Evolutionary conservation across 37 sponge, comb jelly and placozoan genomes (phyloP), one percentile per base, ranked within the genome.

Genomic region (Corticium candelabrum): DNA sequence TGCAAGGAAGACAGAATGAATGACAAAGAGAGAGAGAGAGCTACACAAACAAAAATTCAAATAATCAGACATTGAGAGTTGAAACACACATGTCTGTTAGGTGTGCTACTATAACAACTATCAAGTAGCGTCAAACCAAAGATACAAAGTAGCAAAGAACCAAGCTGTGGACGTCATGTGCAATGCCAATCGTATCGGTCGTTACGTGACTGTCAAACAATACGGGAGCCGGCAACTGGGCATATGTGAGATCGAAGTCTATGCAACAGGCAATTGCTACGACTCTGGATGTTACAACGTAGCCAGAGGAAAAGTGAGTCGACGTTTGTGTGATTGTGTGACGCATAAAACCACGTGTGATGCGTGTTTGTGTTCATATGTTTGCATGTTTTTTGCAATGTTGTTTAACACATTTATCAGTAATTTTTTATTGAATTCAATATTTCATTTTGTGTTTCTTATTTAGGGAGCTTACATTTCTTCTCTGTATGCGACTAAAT

Each of bases 111-210:
- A 27, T 50, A 50, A 50, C 15, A 50, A n/a, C n/a, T n/a, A n/a
- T n/a, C n/a, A n/a, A n/a, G n/a, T n/a, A n/a, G n/a, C n/a, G n/a
- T n/a, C n/a, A n/a, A n/a, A n/a, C n/a, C n/a, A n/a, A n/a, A n/a
- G n/a, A n/a, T n/a, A n/a, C n/a, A n/a, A n/a, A 50, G 62, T 50
- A 11, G 62, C 62, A 11, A 50, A 50, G 21, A 21, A 21, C 21
- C 62, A 50, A 50, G 62, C 15, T 50, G 62, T 50, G 15, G 62
- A 50, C 62, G 62, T 50, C 62, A 50, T 50, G 62, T 50, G 62
- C 62, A 21, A 50, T 50, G 21, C 15, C 11, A 50, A 21, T 50
- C 62, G 62, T 21, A 27, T 50, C 15, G n/a, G n/a, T n/a, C n/a
- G n/a, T n/a, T 50, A 50, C 62, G 62, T 50, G 15, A 50, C 62